These are phyloP conservation scores for Xanthorhoe designata DNA, from an alignment of 2,888 invertebrate species.

Conservation along the genomic window DNA sequence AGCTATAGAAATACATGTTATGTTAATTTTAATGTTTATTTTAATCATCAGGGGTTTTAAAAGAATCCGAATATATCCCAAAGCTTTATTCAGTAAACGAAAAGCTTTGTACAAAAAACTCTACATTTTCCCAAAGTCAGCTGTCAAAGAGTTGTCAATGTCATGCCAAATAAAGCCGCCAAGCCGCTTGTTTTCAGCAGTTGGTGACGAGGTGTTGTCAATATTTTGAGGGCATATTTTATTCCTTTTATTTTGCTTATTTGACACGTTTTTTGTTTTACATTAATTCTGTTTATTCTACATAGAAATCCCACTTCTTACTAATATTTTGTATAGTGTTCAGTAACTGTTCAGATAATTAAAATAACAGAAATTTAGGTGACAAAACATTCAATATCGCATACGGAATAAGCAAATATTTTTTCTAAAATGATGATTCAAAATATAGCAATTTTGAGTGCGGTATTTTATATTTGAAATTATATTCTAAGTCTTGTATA, in stretches of 20 bases:
- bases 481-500: too few relatives aligned
- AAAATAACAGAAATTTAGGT: too few relatives aligned
- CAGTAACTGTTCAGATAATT: too few relatives aligned
- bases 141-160: slow-evolving; percentile 19
- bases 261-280: background rate
- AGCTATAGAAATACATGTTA: too few relatives aligned
- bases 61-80: background rate
- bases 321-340: too few relatives aligned
- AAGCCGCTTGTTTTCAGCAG: slow-evolving; percentile 7
- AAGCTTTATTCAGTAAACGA: background rate
- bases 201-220: slow-evolving; percentile 9
- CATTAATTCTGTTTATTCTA: background rate
- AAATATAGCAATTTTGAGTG: too few relatives aligned
- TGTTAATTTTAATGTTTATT: too few relatives aligned
- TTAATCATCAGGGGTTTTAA: background rate
- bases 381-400: too few relatives aligned
- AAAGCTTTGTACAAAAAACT: background rate
- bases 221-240: slow-evolving; percentile 6
- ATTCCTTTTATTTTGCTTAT: background rate
- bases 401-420: too few relatives aligned
- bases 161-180: slow-evolving; percentile 16
- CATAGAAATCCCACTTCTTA: too few relatives aligned
- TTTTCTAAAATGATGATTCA: too few relatives aligned
- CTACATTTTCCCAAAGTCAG: slow-evolving; percentile 6
- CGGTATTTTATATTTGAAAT: too few relatives aligned